A percentile compares a stretch with the other conserved stretches of the same genome.
Evolutionary conservation across 2,888 invertebrate genomes (phyloP).

Genomic region (Xylophagus ater): DNA sequence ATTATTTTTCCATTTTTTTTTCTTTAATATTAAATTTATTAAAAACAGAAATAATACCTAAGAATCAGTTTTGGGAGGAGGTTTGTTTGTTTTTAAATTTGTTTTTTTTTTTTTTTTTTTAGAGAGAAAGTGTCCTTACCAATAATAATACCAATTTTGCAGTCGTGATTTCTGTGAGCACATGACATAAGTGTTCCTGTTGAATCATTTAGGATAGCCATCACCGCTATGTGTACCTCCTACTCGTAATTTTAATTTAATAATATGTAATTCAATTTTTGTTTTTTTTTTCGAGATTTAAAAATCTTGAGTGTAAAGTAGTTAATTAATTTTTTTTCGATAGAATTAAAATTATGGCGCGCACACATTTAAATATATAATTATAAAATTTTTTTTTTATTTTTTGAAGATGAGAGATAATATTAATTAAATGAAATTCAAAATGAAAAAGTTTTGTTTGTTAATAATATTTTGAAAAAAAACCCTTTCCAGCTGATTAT

Average conservation of each 20-base stretch:
- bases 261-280: neutral
- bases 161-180: constrained; percentile 67
- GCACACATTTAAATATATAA: too few species aligned
- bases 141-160: constrained; percentile 58
- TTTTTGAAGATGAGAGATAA: too few species aligned
- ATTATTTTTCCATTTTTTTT: too few species aligned
- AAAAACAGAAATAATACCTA: neutral
- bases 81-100: neutral
- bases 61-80: constrained; percentile 2
- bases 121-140: constrained; percentile 45
- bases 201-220: constrained; percentile 88
- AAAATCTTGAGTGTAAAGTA: too few species aligned
- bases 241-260: constrained; percentile 6
- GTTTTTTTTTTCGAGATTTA: neutral
- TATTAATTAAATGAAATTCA: too few species aligned
- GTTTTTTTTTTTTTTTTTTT: constrained; percentile 5
- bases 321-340: too few species aligned
- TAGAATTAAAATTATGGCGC: too few species aligned
- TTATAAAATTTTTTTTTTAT: too few species aligned
- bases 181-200: constrained; percentile 90
- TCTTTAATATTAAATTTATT: neutral
- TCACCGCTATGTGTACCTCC: constrained; percentile 70
- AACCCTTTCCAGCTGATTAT: too few species aligned
- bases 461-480: too few species aligned
- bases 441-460: too few species aligned